Conservation (phyloP, 2,113 vertebrate genomes). For the Leucoraja erinaceus region DNA sequence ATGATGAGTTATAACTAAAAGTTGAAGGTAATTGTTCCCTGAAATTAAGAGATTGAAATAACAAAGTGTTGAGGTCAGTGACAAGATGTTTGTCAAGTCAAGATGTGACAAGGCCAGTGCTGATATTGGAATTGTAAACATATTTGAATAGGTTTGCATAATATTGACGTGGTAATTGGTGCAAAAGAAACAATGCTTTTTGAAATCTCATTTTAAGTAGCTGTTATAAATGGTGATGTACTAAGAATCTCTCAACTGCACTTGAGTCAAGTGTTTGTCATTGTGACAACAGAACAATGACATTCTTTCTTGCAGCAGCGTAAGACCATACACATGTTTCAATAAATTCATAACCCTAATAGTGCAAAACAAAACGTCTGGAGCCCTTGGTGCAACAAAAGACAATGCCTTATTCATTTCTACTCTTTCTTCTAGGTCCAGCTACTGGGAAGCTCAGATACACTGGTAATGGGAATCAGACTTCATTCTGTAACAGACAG, state of each 20-base stretch:
- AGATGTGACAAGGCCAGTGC: neutral
- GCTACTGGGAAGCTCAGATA: constrained; percentile 62
- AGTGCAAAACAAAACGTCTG: too few relatives aligned
- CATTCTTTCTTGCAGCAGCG: too few relatives aligned
- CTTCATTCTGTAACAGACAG: constrained; percentile 58
- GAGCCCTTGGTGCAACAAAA: too few relatives aligned
- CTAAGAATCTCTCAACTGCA: neutral
- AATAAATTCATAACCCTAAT: too few relatives aligned
- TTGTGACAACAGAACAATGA: too few relatives aligned
- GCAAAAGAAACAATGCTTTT: neutral
- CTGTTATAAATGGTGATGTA: neutral
- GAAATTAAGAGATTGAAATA: neutral
- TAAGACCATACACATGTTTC: too few relatives aligned
- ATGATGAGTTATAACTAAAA: neutral
- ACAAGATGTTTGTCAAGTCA: too few relatives aligned
- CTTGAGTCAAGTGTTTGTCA: too few relatives aligned
- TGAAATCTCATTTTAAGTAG: neutral
- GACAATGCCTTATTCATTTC: neutral
- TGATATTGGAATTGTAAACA: neutral
- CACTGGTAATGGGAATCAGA: constrained; percentile 54
- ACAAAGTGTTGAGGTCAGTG: neutral
- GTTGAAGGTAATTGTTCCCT: neutral
- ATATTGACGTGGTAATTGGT: neutral
- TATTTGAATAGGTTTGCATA: neutral
- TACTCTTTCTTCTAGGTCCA: constrained; percentile 55